A percentile compares a stretch with the other conserved stretches of the same genome.
These are phyloP conservation scores for Eriocheir sinensis DNA, from an alignment of 1,140 invertebrate species.

Conservation along the genomic window DNA sequence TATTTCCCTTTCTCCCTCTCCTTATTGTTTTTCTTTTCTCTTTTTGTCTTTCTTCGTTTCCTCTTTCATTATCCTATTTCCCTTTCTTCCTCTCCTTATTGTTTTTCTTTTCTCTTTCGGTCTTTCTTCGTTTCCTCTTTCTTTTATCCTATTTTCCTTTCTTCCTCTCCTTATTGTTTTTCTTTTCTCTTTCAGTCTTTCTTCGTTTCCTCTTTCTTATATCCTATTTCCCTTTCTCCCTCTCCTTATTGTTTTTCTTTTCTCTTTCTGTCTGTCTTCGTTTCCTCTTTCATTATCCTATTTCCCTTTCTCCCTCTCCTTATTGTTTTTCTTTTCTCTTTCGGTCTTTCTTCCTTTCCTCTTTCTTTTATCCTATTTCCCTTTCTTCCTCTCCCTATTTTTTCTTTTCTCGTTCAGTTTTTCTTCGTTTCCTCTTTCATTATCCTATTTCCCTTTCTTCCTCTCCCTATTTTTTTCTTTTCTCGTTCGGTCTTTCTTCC, in stretches of 20 bases:
- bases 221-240: too few species aligned
- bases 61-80: too few species aligned
- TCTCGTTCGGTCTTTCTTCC: not conserved
- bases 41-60: too few species aligned
- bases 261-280: not conserved
- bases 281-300: too few species aligned
- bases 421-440: not conserved
- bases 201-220: too few species aligned
- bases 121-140: not conserved
- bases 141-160: not conserved
- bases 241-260: too few species aligned
- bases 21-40: not conserved
- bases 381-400: not conserved
- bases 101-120: not conserved
- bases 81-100: too few species aligned
- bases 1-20: too few species aligned
- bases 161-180: not conserved
- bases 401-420: too few species aligned
- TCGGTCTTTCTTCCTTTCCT: not conserved
- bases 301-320: not conserved
- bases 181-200: too few species aligned
- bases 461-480: not conserved
- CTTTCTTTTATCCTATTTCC: not conserved
- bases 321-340: too few species aligned
- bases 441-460: too few species aligned